Percentiles rank a stretch among this genome's conserved stretches.
These are phyloP conservation scores for Chirona hameri DNA, from an alignment of 2,888 invertebrate species.

Conservation along the genomic window DNA sequence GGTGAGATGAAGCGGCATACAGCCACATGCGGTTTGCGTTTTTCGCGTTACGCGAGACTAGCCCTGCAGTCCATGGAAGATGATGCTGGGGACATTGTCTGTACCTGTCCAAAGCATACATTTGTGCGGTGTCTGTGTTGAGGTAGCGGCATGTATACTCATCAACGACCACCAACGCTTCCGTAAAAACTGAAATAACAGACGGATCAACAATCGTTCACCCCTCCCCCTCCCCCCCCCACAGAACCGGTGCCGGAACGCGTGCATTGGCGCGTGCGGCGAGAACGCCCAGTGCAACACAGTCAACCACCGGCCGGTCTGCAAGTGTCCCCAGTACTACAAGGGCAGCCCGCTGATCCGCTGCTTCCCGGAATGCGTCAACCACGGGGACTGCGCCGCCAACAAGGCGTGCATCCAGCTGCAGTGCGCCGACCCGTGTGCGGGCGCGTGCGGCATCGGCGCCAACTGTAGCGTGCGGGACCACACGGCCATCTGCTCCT, in stretches of 20 bases:
- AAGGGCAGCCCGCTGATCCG: slow-evolving; percentile 43
- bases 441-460: slow-evolving; percentile 68
- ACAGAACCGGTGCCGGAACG: slow-evolving; percentile 32
- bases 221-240: neutral
- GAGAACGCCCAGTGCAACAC: slow-evolving; percentile 70
- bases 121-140: too few relatives aligned
- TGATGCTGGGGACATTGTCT: too few relatives aligned
- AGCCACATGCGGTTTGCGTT: too few relatives aligned
- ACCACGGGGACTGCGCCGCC: slow-evolving; percentile 72
- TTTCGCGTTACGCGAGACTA: too few relatives aligned
- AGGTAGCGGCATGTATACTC: too few relatives aligned
- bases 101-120: too few relatives aligned
- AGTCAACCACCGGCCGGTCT: slow-evolving; percentile 70
- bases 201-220: too few relatives aligned
- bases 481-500: slow-evolving; percentile 79
- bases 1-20: neutral
- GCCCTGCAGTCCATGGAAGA: too few relatives aligned
- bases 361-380: slow-evolving; percentile 75
- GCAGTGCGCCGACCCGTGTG: slow-evolving; percentile 76
- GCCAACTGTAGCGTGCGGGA: slow-evolving; percentile 73
- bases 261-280: slow-evolving; percentile 63
- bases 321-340: slow-evolving; percentile 65
- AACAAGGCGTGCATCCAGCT: slow-evolving; percentile 69
- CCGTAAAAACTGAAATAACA: too few relatives aligned
- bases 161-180: too few relatives aligned